These are phyloP conservation scores for Zaprionus davidi DNA, from an alignment of 1,140 invertebrate genomes.

Conservation along the genomic window DNA sequence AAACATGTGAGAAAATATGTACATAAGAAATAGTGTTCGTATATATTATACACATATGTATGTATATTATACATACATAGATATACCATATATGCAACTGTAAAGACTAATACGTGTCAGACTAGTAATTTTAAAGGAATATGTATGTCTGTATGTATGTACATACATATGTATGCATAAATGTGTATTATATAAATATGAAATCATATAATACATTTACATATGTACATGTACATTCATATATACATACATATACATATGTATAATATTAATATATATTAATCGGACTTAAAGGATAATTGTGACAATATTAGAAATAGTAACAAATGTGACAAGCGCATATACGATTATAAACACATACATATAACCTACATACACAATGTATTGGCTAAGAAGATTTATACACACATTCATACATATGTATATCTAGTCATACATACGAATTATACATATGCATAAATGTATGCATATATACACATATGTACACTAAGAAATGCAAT, in stretches of 20 bases:
- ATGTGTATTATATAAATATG: constrained; percentile 8
- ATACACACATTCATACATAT: constrained; percentile 5
- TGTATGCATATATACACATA: too few relatives aligned
- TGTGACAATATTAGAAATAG: constrained; percentile 50
- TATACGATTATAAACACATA: background rate
- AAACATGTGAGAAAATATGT: background rate
- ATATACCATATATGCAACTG: constrained; percentile 10
- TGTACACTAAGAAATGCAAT: too few relatives aligned
- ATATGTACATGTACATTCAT: background rate
- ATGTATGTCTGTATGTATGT: background rate
- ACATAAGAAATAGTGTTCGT: constrained; percentile 1
- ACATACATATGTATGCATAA: background rate
- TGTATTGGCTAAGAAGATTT: background rate
- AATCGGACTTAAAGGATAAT: constrained; percentile 7
- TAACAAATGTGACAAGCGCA: constrained; percentile 40
- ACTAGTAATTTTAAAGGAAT: background rate
- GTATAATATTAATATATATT: constrained; percentile 9
- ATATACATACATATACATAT: background rate
- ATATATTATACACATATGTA: background rate
- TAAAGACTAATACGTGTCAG: constrained; percentile 19
- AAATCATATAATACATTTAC: background rate
- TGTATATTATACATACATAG: background rate
- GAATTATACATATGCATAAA: too few relatives aligned
- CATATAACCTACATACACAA: background rate
- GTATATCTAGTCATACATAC: background rate